Conservation (phyloP, 2,113 vertebrate genomes). For the Poecile atricapillus region DNA sequence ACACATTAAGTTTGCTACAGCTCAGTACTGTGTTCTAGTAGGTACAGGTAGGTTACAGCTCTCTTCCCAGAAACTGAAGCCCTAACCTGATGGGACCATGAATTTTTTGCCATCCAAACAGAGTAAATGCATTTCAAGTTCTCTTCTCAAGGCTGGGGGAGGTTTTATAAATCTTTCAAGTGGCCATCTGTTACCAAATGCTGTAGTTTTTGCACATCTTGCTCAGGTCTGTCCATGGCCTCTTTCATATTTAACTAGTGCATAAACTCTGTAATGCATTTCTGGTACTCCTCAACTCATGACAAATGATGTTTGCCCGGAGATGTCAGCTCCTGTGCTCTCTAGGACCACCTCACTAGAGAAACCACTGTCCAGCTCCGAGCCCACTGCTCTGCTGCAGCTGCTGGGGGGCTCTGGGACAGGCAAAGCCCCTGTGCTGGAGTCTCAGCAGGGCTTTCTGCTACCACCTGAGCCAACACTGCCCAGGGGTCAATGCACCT, state of each 20-base stretch:
- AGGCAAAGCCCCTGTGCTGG: background rate
- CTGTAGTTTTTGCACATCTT: background rate
- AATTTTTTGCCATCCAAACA: background rate
- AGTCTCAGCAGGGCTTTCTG: background rate
- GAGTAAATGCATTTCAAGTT: background rate
- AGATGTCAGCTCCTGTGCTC: background rate
- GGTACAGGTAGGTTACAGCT: background rate
- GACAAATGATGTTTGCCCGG: background rate
- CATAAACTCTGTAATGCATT: background rate
- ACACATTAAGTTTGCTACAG: background rate
- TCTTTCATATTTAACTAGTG: background rate
- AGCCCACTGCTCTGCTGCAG: background rate
- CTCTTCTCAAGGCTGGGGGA: background rate
- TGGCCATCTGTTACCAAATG: background rate
- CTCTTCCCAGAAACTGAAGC: background rate
- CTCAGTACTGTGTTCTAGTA: background rate
- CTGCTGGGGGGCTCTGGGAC: background rate
- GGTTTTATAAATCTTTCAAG: background rate
- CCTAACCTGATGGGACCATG: background rate
- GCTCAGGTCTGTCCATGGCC: background rate
- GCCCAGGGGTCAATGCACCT: background rate
- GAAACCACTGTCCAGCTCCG: background rate
- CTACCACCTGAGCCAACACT: accelerated
- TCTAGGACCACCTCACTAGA: background rate
- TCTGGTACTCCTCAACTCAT: background rate